Conservation (phyloP, 1,140 invertebrate species). For the Megathymus violae region DNA sequence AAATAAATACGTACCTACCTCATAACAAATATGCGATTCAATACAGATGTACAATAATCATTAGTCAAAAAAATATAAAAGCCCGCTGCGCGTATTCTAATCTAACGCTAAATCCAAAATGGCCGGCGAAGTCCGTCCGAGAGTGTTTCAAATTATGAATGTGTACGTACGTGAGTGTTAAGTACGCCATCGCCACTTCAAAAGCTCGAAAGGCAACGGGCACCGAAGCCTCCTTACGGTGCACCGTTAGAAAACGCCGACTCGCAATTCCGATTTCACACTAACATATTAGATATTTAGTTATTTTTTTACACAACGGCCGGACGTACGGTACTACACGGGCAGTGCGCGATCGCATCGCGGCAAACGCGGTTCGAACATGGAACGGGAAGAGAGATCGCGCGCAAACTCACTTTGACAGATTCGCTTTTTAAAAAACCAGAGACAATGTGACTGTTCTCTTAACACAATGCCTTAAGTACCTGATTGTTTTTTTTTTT, state of each 20-base stretch:
- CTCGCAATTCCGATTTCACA: constrained; percentile 57
- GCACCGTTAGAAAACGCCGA: constrained; percentile 57
- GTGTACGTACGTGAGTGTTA: no score
- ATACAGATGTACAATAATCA: background rate
- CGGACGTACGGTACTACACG: constrained; percentile 38
- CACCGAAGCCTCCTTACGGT: constrained; percentile 43
- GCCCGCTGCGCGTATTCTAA: background rate
- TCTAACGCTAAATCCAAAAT: background rate
- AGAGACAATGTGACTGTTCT: constrained; percentile 40
- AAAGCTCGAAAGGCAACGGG: constrained; percentile 51
- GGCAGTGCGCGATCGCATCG: constrained; percentile 33
- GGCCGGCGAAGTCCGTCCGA: constrained; percentile 30
- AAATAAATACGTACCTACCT: background rate
- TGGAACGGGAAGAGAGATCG: constrained; percentile 37
- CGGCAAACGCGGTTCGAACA: constrained; percentile 40
- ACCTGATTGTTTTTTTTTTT: constrained; percentile 65
- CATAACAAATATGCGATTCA: background rate
- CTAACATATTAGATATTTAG: constrained; percentile 43
- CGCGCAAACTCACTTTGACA: constrained; percentile 38
- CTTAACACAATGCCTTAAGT: constrained; percentile 41
- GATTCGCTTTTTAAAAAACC: constrained; percentile 26
- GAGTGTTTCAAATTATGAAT: constrained; percentile 37
- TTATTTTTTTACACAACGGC: constrained; percentile 22
- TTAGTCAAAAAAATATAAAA: background rate
- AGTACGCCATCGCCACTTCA: constrained; percentile 24